A percentile compares a stretch with the other conserved stretches of the same genome.
phyloP scores from a whole-genome alignment of 1,140 invertebrate genomes.

The Cydia splendana region DNA sequence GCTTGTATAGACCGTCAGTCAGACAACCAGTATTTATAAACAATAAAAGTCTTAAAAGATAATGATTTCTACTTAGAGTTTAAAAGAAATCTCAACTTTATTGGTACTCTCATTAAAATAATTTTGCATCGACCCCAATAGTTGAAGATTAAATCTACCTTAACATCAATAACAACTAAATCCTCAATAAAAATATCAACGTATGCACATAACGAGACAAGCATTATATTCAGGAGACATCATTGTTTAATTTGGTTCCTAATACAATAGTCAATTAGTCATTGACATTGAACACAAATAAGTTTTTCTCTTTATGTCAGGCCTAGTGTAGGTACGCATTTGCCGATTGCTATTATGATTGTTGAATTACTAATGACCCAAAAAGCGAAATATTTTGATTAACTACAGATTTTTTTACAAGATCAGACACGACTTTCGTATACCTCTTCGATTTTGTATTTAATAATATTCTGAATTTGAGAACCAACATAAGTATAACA shows the following conservation, averaged over 20 bases:
- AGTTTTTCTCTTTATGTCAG: no score
- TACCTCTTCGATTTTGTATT: no score
- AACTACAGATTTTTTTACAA: no score
- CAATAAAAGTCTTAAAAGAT: neutral
- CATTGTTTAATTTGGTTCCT: neutral
- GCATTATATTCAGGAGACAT: neutral
- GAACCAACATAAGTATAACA: no score
- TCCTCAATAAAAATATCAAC: neutral
- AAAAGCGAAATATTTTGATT: no score
- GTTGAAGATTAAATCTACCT: neutral
- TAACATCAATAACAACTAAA: neutral
- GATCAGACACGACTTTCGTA: no score
- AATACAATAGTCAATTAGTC: neutral
- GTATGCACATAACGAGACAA: neutral
- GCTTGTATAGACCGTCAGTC: neutral
- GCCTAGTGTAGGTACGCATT: no score
- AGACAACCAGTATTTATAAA: slow-evolving; percentile 2
- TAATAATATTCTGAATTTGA: no score
- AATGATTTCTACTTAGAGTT: neutral
- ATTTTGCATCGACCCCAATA: neutral
- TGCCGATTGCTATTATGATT: no score
- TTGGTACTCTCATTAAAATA: neutral
- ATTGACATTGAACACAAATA: neutral
- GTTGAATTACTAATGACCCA: no score
- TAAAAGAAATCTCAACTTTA: neutral